Conservation (phyloP, 2,888 invertebrate genomes). For the Epinotia nisella region DNA sequence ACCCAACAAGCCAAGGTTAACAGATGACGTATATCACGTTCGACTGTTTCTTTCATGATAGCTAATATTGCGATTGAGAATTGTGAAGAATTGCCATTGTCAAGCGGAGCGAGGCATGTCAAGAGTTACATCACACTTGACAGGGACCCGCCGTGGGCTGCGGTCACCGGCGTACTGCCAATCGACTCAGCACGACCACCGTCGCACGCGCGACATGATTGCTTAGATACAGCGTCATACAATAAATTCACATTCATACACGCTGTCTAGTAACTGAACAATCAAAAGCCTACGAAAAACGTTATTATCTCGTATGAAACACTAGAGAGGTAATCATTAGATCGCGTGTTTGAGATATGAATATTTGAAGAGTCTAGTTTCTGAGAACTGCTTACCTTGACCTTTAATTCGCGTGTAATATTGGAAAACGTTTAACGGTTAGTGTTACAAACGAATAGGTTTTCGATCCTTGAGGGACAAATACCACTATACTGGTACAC, state of each 20-base stretch:
- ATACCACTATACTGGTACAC: not conserved
- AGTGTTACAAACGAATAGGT: not conserved
- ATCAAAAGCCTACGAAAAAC: conserved; percentile 61
- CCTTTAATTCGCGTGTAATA: conserved; percentile 26
- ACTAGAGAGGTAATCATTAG: conserved; percentile 36
- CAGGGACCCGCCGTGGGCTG: conserved; percentile 68
- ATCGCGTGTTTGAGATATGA: conserved; percentile 32
- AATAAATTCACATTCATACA: conserved; percentile 65
- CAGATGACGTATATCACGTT: conserved; percentile 34
- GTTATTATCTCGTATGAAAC: conserved; percentile 55
- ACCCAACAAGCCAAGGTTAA: conserved; percentile 34
- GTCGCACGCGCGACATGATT: conserved; percentile 61
- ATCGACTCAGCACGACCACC: conserved; percentile 50
- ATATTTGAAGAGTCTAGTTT: conserved; percentile 37
- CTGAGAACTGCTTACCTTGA: conserved; percentile 36
- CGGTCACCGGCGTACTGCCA: conserved; percentile 75
- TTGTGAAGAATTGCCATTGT: conserved; percentile 14
- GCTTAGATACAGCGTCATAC: conserved; percentile 63
- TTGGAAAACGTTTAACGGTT: conserved; percentile 25
- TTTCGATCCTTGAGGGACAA: not conserved
- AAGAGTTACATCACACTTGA: conserved; percentile 53
- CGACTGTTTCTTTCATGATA: conserved; percentile 30
- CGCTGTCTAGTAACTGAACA: conserved; percentile 61
- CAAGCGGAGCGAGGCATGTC: conserved; percentile 43
- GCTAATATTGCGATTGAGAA: conserved; percentile 24